Percentiles rank a stretch among this genome's conserved stretches.
Evolutionary conservation across 2,888 invertebrate species (phyloP).

Genomic region (Chydorus sphaericus): DNA sequence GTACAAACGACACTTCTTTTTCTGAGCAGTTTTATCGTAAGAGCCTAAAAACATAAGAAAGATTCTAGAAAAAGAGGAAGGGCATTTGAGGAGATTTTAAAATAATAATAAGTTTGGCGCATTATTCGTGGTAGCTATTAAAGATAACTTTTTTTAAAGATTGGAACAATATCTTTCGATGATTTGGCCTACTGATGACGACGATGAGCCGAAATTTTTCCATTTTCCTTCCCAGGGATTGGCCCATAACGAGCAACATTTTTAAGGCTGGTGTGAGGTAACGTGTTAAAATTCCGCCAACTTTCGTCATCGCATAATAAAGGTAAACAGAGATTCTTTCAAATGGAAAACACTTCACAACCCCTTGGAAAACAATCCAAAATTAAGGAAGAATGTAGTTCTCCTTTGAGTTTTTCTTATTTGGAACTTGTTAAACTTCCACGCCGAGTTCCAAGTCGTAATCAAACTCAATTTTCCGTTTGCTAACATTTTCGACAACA

Average conservation of each 20-base stretch:
- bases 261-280: too few species aligned
- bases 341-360: neutral
- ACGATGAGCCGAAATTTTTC: too few species aligned
- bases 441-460: conserved; percentile 1
- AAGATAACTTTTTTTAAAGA: neutral
- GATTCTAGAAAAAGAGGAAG: neutral
- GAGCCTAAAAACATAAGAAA: neutral
- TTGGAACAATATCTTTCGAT: conserved; percentile 3
- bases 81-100: too few species aligned
- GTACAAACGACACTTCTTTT: conserved; percentile 3
- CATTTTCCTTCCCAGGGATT: too few species aligned
- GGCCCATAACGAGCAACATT: too few species aligned
- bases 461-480: neutral
- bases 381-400: neutral
- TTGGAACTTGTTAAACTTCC: neutral
- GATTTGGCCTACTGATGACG: too few species aligned
- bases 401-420: neutral
- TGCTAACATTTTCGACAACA: neutral
- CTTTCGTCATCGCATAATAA: too few species aligned
- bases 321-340: neutral
- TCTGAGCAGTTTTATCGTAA: neutral
- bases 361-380: neutral
- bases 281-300: neutral
- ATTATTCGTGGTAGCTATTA: neutral
- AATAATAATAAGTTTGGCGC: neutral